A percentile compares a stretch with the other conserved stretches of the same genome.
Conservation (phyloP, 23 tunicate species). For the Aplidium turbinatum region DNA sequence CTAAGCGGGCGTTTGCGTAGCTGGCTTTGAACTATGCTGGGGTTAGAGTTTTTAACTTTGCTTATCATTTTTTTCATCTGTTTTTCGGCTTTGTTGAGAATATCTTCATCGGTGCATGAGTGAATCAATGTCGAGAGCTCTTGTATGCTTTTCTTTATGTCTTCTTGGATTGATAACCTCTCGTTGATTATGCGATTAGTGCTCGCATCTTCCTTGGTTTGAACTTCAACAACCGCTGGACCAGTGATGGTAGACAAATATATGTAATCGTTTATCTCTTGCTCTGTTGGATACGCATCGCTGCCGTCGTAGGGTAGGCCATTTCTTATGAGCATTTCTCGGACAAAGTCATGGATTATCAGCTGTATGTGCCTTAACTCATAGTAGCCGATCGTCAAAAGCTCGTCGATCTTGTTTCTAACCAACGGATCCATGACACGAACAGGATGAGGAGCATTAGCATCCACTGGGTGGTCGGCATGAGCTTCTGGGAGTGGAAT, state of each 20-base stretch:
- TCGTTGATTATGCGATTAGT: background rate
- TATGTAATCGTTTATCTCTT: slow-evolving; percentile 58
- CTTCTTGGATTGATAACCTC: slow-evolving; percentile 15
- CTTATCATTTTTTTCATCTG: slow-evolving; percentile 37
- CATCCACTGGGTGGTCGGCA: slow-evolving; percentile 40
- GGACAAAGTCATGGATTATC: slow-evolving; percentile 45
- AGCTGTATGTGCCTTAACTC: slow-evolving; percentile 48
- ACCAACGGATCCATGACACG: slow-evolving; percentile 43
- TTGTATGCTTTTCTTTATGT: slow-evolving; percentile 27
- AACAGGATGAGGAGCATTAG: background rate
- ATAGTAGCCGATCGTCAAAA: slow-evolving; percentile 29
- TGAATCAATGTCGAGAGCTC: slow-evolving; percentile 36
- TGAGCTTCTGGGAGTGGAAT: slow-evolving; percentile 71
- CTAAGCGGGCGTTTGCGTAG: background rate
- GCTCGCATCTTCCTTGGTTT: slow-evolving; percentile 15
- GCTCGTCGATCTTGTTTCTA: slow-evolving; percentile 45
- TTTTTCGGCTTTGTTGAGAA: slow-evolving; percentile 21
- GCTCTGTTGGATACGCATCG: slow-evolving; percentile 21
- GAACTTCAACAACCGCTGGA: slow-evolving; percentile 13
- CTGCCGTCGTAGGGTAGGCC: slow-evolving; percentile 27
- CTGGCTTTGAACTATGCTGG: too few species aligned
- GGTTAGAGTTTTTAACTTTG: slow-evolving; percentile 3
- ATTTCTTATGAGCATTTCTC: slow-evolving; percentile 22
- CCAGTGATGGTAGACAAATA: slow-evolving; percentile 18
- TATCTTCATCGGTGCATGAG: slow-evolving; percentile 36